A percentile compares a stretch with the other conserved stretches of the same genome.
Conservation (phyloP, 2,113 vertebrate genomes). For the Alces alces region DNA sequence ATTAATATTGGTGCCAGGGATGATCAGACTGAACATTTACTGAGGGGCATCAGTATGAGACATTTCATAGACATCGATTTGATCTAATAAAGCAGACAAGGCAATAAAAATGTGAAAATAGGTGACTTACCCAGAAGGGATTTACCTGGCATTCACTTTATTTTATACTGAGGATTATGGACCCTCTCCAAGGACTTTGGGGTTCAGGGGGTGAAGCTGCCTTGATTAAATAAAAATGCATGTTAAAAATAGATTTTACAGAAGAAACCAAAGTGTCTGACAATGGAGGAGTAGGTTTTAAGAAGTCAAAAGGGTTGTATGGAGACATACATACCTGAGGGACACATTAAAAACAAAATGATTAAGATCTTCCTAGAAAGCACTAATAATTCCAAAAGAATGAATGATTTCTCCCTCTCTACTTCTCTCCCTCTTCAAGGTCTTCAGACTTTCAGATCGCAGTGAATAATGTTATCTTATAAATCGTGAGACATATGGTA, state of each 20-base stretch:
- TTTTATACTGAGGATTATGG: slow-evolving; percentile 18
- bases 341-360: background rate
- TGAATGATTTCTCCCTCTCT: background rate
- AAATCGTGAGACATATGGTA: background rate
- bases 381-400: background rate
- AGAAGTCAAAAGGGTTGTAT: background rate
- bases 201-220: background rate
- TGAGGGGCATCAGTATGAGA: slow-evolving; percentile 40
- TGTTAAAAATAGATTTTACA: background rate
- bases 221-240: slow-evolving; percentile 37
- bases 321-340: background rate
- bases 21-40: slow-evolving; percentile 47
- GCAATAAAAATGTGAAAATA: slow-evolving; percentile 43
- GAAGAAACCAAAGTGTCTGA: background rate
- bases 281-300: background rate
- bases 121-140: background rate
- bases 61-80: slow-evolving; percentile 33
- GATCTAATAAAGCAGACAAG: slow-evolving; percentile 29
- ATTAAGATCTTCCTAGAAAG: background rate
- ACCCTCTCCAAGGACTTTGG: background rate
- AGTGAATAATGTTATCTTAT: background rate
- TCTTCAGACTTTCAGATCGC: background rate
- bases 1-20: slow-evolving; percentile 44
- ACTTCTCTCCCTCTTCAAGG: background rate
- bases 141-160: background rate